Conservation (phyloP, 64 coral and sea anemone species). For the Actinia tenebrosa region DNA sequence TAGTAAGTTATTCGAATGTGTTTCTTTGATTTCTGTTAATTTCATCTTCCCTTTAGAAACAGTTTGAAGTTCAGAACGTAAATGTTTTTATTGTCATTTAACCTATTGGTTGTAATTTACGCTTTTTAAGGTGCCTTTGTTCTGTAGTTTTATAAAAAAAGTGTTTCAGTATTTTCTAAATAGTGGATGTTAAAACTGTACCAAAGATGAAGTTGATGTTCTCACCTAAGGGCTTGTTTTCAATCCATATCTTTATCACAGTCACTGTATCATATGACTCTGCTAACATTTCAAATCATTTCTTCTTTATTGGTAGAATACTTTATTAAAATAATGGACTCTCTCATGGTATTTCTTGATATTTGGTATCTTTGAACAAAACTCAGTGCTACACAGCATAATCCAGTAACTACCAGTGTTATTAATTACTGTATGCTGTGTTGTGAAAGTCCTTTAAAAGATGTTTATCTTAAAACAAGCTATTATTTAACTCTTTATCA, state of each 20-base stretch:
- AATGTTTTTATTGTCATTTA: not conserved
- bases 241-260: too few species aligned
- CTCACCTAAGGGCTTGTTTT: too few species aligned
- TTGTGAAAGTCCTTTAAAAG: not conserved
- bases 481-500: not conserved
- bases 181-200: not conserved
- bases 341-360: not conserved
- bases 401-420: not conserved
- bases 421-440: not conserved
- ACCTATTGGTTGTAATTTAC: not conserved
- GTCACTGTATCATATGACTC: too few species aligned
- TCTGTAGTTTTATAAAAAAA: not conserved
- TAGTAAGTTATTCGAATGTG: not conserved
- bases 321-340: too few species aligned
- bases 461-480: not conserved
- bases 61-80: not conserved
- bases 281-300: too few species aligned
- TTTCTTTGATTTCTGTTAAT: not conserved
- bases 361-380: not conserved
- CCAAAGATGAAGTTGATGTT: not conserved
- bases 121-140: constrained; percentile 4
- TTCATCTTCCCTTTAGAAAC: not conserved
- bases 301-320: too few species aligned
- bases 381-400: not conserved
- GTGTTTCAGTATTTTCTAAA: not conserved